A percentile compares a stretch with the other conserved stretches of the same genome.
Evolutionary conservation across 2,797 vertebrate species (phyloP).

Genomic region (Natrix natrix): DNA sequence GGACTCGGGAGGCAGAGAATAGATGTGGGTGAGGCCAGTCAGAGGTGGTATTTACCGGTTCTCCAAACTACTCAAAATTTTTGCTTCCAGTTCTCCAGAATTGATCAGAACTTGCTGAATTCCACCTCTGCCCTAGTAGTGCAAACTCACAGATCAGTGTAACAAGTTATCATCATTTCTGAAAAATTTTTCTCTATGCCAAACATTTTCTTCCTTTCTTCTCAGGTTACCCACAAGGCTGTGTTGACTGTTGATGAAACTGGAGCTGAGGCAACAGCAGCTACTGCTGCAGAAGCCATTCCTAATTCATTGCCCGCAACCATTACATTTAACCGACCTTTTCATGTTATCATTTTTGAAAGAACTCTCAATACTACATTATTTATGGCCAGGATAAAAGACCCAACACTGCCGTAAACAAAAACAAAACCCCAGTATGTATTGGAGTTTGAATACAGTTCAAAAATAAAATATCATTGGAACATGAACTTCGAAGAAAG

Average conservation of each 20-base stretch:
- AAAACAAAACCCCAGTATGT: not conserved
- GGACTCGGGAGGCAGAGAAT: too few species aligned
- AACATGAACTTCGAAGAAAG: not conserved
- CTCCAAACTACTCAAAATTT: too few species aligned
- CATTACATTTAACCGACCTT: constrained; percentile 75
- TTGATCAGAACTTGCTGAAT: too few species aligned
- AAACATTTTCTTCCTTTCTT: constrained; percentile 29
- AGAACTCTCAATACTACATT: constrained; percentile 72
- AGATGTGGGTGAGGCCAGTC: too few species aligned
- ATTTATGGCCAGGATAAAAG: constrained; percentile 83
- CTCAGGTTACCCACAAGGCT: constrained; percentile 86
- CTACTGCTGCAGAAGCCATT: constrained; percentile 70
- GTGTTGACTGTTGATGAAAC: constrained; percentile 84
- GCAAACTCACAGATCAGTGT: not conserved
- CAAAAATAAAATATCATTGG: constrained; percentile 27
- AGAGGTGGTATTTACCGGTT: too few species aligned
- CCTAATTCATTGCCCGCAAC: constrained; percentile 68
- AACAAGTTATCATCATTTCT: not conserved
- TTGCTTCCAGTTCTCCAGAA: too few species aligned
- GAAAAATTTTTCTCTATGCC: not conserved
- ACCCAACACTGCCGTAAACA: constrained; percentile 70
- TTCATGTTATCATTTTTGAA: constrained; percentile 80
- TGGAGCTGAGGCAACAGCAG: constrained; percentile 81
- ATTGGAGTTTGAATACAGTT: constrained; percentile 33
- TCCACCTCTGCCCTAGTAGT: not conserved